Conservation (phyloP, 53 echinoderm and acorn worm genomes). For the Glandiceps talaboti region DNA sequence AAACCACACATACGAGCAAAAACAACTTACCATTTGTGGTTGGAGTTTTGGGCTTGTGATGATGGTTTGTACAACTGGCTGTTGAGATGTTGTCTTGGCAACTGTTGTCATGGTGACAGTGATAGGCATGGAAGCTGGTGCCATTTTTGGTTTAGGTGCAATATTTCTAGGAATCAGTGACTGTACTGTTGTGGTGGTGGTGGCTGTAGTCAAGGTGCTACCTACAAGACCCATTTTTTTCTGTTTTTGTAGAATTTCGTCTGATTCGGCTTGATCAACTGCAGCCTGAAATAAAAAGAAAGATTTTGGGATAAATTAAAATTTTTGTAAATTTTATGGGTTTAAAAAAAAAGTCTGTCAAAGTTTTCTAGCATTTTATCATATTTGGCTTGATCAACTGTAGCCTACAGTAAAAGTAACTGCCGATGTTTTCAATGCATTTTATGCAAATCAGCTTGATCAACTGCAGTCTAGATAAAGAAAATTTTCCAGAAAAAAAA, state of each 20-base stretch:
- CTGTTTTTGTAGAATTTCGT: slow-evolving; percentile 74
- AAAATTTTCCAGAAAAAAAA: too few relatives aligned
- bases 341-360: too few relatives aligned
- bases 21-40: slow-evolving; percentile 6
- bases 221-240: slow-evolving; percentile 50
- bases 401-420: too few relatives aligned
- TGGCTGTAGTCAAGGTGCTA: slow-evolving; percentile 35
- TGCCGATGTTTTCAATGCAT: slow-evolving; percentile 84
- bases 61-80: slow-evolving; percentile 20
- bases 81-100: slow-evolving; percentile 36
- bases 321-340: too few relatives aligned
- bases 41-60: slow-evolving; percentile 28
- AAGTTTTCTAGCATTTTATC: too few relatives aligned
- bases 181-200: slow-evolving; percentile 7
- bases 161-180: slow-evolving; percentile 56
- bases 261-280: slow-evolving; percentile 55
- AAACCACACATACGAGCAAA: too few relatives aligned
- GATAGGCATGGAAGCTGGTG: slow-evolving; percentile 22
- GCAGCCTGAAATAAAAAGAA: slow-evolving; percentile 41
- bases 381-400: too few relatives aligned
- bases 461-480: slow-evolving; percentile 52
- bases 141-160: slow-evolving; percentile 69
- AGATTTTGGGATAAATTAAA: too few relatives aligned
- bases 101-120: slow-evolving; percentile 31
- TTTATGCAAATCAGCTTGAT: slow-evolving; percentile 51